phyloP scores from a whole-genome alignment of 2,888 invertebrate species.

The Adelphocoris suturalis region DNA sequence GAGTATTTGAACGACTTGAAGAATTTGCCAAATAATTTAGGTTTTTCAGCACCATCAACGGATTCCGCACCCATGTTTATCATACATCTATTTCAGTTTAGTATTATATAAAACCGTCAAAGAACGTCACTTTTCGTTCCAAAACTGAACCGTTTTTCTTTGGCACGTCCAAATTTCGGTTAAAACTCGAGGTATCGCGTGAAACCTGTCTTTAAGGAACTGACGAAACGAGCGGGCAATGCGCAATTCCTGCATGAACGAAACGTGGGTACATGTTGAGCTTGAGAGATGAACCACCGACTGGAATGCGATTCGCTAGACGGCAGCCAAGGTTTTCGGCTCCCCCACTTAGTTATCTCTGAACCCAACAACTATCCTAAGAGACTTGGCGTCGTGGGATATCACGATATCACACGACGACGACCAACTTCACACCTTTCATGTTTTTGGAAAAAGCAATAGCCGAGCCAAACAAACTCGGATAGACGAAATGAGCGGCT shows the following conservation, averaged over 20 bases:
- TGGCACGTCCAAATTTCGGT: background rate
- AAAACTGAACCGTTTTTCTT: conserved; percentile 7
- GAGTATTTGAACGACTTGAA: conserved; percentile 55
- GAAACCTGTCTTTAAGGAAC: background rate
- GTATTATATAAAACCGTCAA: background rate
- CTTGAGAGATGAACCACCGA: conserved; percentile 37
- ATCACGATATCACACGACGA: background rate
- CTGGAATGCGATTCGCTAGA: conserved; percentile 58
- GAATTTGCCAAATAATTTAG: conserved; percentile 48
- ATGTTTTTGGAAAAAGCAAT: background rate
- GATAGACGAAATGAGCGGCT: background rate
- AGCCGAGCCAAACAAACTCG: background rate
- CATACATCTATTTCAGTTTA: no score
- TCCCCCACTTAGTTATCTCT: conserved; percentile 51
- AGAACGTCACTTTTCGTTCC: background rate
- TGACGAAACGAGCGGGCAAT: background rate
- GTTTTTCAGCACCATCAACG: conserved; percentile 5
- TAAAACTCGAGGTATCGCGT: background rate
- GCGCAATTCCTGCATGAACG: conserved; percentile 13
- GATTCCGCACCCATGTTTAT: conserved; percentile 33
- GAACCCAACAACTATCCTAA: conserved; percentile 51
- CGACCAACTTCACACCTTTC: background rate
- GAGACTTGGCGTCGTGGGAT: conserved; percentile 37
- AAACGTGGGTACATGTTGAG: conserved; percentile 34
- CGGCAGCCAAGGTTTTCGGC: conserved; percentile 58